Evolutionary conservation across 2,113 vertebrate genomes (phyloP).

Genomic region (Gulo gulo): DNA sequence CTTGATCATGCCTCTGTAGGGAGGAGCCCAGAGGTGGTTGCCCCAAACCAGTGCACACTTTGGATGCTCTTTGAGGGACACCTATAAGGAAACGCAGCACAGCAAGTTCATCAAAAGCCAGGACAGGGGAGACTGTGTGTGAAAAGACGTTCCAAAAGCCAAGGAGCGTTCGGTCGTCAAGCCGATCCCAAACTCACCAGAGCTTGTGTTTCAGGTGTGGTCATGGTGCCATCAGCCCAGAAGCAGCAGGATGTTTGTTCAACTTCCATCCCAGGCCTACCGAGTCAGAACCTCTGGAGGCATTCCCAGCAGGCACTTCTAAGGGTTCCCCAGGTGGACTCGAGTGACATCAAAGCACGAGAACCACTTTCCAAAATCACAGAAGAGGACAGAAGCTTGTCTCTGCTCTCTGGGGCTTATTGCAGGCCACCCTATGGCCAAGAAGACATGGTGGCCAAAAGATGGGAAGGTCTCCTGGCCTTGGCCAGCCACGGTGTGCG

Average conservation of each 20-base stretch:
- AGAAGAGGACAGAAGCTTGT: background rate
- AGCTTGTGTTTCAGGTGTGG: background rate
- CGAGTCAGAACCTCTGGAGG: background rate
- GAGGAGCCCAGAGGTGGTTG: background rate
- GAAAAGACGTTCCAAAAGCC: background rate
- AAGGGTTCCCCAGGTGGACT: background rate
- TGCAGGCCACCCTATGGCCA: too few relatives aligned
- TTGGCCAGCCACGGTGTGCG: fast-evolving
- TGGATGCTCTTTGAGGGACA: background rate
- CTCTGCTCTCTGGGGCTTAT: background rate
- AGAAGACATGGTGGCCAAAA: background rate
- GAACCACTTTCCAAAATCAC: background rate
- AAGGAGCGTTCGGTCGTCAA: fast-evolving
- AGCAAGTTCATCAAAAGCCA: background rate
- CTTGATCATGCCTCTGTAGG: background rate
- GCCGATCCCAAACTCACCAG: background rate
- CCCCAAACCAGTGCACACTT: background rate
- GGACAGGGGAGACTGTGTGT: background rate
- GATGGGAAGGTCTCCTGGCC: background rate
- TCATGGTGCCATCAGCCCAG: background rate
- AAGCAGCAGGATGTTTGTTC: background rate
- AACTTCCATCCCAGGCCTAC: background rate
- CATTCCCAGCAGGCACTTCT: background rate
- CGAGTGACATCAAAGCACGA: too few relatives aligned
- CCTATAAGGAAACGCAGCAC: fast-evolving